These are phyloP conservation scores for Drosophila miranda DNA, from an alignment of 1,140 invertebrate genomes.

Conservation along the genomic window DNA sequence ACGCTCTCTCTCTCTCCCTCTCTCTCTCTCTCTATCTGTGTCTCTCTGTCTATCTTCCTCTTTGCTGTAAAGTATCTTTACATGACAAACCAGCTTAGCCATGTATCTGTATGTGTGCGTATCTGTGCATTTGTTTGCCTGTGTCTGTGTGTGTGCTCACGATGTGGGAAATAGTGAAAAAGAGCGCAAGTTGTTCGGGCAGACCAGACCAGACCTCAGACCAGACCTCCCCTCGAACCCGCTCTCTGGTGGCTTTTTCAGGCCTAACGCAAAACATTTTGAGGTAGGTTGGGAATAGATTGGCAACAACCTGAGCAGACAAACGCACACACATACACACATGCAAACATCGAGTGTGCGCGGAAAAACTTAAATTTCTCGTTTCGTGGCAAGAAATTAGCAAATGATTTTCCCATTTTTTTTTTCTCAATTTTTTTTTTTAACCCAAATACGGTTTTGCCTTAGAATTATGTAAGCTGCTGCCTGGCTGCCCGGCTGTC, in stretches of 20 bases:
- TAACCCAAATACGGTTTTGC: conserved; percentile 73
- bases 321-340: conserved; percentile 46
- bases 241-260: conserved; percentile 76
- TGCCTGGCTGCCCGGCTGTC: conserved; percentile 2
- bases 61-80: conserved; percentile 41
- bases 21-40: not conserved
- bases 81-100: conserved; percentile 69
- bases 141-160: conserved; percentile 28
- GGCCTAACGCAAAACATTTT: conserved; percentile 81
- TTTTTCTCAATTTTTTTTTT: conserved; percentile 43
- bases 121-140: conserved; percentile 13
- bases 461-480: conserved; percentile 74
- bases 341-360: conserved; percentile 35
- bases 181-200: conserved; percentile 49
- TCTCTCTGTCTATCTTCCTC: conserved; percentile 8
- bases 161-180: conserved; percentile 75
- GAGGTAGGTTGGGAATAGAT: conserved; percentile 82
- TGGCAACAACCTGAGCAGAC: conserved; percentile 70
- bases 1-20: conserved; percentile 29
- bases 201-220: not conserved
- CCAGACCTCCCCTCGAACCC: conserved; percentile 51
- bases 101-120: conserved; percentile 56
- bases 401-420: conserved; percentile 73
- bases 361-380: conserved; percentile 79
- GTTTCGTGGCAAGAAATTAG: conserved; percentile 78